Percentiles rank a stretch among this genome's conserved stretches.
phyloP scores from a whole-genome alignment of 2,888 invertebrate species.

The Nomada fucata region DNA sequence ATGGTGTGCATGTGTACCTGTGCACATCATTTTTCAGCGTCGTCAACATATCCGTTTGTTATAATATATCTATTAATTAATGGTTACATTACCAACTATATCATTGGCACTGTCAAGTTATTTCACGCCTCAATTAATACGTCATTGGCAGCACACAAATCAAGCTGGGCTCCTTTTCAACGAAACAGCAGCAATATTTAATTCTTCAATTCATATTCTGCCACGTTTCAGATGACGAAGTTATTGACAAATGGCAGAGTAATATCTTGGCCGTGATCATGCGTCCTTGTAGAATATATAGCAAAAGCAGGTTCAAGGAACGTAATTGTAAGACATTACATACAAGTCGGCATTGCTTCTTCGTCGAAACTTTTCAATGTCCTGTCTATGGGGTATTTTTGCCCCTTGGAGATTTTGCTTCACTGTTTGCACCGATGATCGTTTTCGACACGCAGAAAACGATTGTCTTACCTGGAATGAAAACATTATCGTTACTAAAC shows the following conservation, averaged over 20 bases:
- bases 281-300: conserved; percentile 15
- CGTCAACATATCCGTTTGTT: neutral
- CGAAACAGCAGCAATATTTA: conserved; percentile 64
- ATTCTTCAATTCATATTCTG: conserved; percentile 17
- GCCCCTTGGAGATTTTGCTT: conserved; percentile 61
- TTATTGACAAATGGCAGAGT: conserved; percentile 51
- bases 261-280: conserved; percentile 26
- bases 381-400: neutral
- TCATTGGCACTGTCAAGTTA: conserved; percentile 35
- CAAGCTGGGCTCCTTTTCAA: conserved; percentile 23
- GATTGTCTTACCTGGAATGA: conserved; percentile 65
- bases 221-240: conserved; percentile 37
- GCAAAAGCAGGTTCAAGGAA: conserved; percentile 37
- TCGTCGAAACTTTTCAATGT: neutral
- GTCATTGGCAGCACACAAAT: conserved; percentile 36
- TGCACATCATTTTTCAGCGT: no score
- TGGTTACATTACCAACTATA: neutral
- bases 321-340: conserved; percentile 19
- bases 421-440: conserved; percentile 24
- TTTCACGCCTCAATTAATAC: conserved; percentile 42
- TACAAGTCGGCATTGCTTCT: conserved; percentile 8
- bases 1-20: no score
- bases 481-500: conserved; percentile 13
- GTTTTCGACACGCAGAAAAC: neutral
- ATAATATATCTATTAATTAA: conserved; percentile 19